Base-by-base conservation (phyloP, 2,113 vertebrate genomes). In the Paedocypris sp. region DNA sequence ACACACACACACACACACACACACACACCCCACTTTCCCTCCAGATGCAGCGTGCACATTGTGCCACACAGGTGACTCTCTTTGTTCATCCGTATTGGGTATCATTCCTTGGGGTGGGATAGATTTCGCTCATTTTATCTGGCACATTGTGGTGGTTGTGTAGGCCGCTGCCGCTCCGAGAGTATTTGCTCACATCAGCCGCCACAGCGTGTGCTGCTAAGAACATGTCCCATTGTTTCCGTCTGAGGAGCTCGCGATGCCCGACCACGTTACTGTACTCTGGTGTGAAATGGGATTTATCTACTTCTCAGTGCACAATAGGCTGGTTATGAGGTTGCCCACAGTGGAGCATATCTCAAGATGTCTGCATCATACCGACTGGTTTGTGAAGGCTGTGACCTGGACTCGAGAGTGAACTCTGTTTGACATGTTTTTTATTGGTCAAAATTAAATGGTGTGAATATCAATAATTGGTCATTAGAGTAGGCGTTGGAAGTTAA, bases 221-320 rank as follows among this genome's bases (percentile, higher is more conserved):
- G 79, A 78, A 79, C 63, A 67, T 43, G 22, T 39, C 54, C 35
- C 47, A 75, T 83, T 83, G 79, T 84, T 66, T 31, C 66, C 52
- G 38, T 69, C 70, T 66, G 54, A 60, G 73, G 61, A 12, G 48
- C 48, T 32, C 62, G 64, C 71, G 62, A 16, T 51, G 58, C 59
- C 70, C 54, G 52, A 59, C 65, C 66, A 26, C 35, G 52, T 56
- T 60, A 72, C 57, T 68, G 36, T 47, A 41, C 52, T 49, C 64
- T 77, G 73, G 82, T 82, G 83, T 82, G 77, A 84, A 84, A 78
- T 82, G 72, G 65, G 67, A 77, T 75, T 82, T 82, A 77, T 79
- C 65, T 62, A 61, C 53, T 49, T 57, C 42, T 41, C 43, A 13
- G 65, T 63, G 75, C 39, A 84, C 81, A 83, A 82, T 48, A 10